Evolutionary conservation across 2,888 invertebrate species (phyloP), one percentile per base, ranked within the genome.

Genomic region (Meganola albula): DNA sequence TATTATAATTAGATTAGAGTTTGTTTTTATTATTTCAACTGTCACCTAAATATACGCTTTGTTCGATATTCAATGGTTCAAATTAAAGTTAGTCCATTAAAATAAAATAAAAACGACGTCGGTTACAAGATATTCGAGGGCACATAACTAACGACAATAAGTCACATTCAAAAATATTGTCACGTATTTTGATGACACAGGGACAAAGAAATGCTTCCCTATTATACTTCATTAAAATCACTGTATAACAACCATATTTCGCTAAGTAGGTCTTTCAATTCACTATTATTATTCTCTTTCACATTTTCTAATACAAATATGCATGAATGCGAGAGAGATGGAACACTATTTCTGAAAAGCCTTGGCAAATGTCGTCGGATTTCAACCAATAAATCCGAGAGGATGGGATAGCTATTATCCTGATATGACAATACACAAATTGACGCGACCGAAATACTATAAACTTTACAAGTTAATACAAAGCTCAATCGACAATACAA

Each of bases 361-460:
- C 58, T 61, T 64, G 61, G 70, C 69, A 74, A 74, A 78, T 82
- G 80, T 82, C 77, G 71, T 79, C 74, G 61, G 67, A 69, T 73
- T 80, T 78, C 74, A 69, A 78, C 80, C 80, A 84, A 82, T 82
- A 80, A 77, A 71, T 64, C 71, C 66, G 63, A 69, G 63, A 75
- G 78, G 82, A 82, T 83, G 80, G 75, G 66, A 74, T 62, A 51
- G 66, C 84, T 84, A 84, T 84, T 84, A 83, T 85, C 80, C 78
- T 74, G 34, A 74, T 76, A 77, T 83, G 77, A 85, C 82, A 84
- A 85, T 83, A 82, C 76, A 80, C 75, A 76, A 80, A 84, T 85
- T 83, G 84, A 84, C 82, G 74, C 74, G 78, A 73, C 79, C 80
- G 74, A 82, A 74, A 82, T 67, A 68, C 78, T 78, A 74, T 75